phyloP scores from a whole-genome alignment of 1,140 invertebrate species.

The Drosophila ambigua region DNA sequence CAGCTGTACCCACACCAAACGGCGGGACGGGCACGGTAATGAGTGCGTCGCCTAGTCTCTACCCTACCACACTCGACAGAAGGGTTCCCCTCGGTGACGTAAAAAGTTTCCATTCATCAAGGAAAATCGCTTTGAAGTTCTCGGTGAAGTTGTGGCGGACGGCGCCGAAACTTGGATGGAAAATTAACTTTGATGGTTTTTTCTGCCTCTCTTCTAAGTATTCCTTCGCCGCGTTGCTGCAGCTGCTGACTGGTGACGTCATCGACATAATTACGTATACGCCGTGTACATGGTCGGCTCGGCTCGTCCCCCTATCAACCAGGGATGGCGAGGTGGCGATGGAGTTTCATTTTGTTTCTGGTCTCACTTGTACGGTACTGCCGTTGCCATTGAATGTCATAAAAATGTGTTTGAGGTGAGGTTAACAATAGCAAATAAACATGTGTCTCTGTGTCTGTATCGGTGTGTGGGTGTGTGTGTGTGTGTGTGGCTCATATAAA shows the following conservation, averaged over 20 bases:
- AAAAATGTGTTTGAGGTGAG: constrained; percentile 77
- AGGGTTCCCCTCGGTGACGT: constrained; percentile 53
- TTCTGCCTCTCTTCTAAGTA: constrained; percentile 8
- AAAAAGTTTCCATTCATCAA: constrained; percentile 55
- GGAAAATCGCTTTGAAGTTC: constrained; percentile 69
- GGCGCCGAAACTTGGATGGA: constrained; percentile 55
- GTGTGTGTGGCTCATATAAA: constrained; percentile 25
- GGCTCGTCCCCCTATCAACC: not conserved
- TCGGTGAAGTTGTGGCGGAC: constrained; percentile 22
- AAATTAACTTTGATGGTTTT: constrained; percentile 60
- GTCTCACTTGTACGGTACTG: not conserved
- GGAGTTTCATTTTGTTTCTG: not conserved
- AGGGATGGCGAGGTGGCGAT: not conserved
- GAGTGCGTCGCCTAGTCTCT: no score
- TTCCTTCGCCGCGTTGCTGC: not conserved
- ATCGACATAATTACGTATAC: constrained; percentile 43
- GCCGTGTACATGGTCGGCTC: constrained; percentile 12
- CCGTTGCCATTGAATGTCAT: constrained; percentile 70
- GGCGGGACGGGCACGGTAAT: not conserved
- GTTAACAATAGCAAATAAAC: constrained; percentile 81
- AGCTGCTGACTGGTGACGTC: constrained; percentile 28
- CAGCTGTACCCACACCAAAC: constrained; percentile 6
- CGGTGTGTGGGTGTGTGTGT: constrained; percentile 9
- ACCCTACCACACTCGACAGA: constrained; percentile 5
- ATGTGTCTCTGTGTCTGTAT: constrained; percentile 13